These are phyloP conservation scores for Carabus problematicus DNA, from an alignment of 2,888 invertebrate species.

Conservation along the genomic window DNA sequence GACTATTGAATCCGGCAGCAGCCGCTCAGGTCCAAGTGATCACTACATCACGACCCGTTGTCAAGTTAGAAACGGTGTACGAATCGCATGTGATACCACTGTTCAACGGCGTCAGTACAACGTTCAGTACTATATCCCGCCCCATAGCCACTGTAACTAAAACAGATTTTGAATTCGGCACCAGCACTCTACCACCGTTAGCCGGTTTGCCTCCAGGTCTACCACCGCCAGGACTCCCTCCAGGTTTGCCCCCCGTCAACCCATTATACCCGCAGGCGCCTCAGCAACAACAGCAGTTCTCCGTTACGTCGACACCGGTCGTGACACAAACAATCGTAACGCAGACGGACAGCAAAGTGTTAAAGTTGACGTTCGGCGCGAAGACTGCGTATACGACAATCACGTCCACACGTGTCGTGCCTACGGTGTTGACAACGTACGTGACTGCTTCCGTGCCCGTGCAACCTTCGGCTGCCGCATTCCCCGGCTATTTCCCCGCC, in stretches of 20 bases:
- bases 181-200: slow-evolving; percentile 71
- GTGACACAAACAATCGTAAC: slow-evolving; percentile 80
- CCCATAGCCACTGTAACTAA: slow-evolving; percentile 79
- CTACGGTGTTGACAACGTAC: slow-evolving; percentile 83
- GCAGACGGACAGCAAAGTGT: slow-evolving; percentile 79
- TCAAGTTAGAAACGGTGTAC: slow-evolving; percentile 79
- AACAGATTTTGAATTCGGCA: slow-evolving; percentile 80
- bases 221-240: slow-evolving; percentile 55
- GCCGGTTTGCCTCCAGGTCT: slow-evolving; percentile 54
- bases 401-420: slow-evolving; percentile 82
- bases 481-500: slow-evolving; percentile 79
- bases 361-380: slow-evolving; percentile 90
- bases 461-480: slow-evolving; percentile 71
- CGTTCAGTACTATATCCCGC: slow-evolving; percentile 80
- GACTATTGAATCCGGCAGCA: slow-evolving; percentile 73
- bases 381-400: slow-evolving; percentile 88
- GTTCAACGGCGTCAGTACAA: slow-evolving; percentile 76
- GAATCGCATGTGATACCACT: slow-evolving; percentile 84
- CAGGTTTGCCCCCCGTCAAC: slow-evolving; percentile 55
- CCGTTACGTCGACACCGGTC: slow-evolving; percentile 81
- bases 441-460: slow-evolving; percentile 81
- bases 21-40: slow-evolving; percentile 70
- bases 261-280: slow-evolving; percentile 65
- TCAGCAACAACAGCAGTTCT: slow-evolving; percentile 72
- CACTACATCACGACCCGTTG: slow-evolving; percentile 79